These are phyloP conservation scores for Dinocampus coccinellae DNA, from an alignment of 2,888 invertebrate genomes.

Conservation along the genomic window DNA sequence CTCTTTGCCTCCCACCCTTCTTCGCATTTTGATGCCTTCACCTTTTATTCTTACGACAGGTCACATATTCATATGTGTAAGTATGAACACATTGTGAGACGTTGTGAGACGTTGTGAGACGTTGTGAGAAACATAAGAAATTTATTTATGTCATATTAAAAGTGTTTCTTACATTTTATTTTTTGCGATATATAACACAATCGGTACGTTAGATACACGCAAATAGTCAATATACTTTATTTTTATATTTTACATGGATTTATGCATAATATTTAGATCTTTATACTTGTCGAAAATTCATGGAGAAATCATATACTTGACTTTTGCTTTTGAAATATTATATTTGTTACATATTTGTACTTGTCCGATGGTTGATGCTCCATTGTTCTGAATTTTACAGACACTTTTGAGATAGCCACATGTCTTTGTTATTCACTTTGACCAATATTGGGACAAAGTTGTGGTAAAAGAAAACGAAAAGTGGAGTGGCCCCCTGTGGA, in stretches of 20 bases:
- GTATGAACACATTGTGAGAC: too few species aligned
- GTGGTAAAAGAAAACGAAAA: conserved; percentile 41
- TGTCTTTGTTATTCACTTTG: not conserved
- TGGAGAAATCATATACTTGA: not conserved
- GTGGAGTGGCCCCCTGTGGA: conserved; percentile 56
- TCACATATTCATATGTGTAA: not conserved
- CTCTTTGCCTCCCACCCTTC: conserved; percentile 9
- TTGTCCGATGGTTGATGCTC: not conserved
- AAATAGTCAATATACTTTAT: too few species aligned
- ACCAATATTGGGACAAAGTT: conserved; percentile 14
- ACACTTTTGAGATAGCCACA: not conserved
- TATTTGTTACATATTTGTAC: not conserved
- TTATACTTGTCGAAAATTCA: not conserved
- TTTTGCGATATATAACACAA: too few species aligned
- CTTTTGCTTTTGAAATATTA: not conserved
- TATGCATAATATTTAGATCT: too few species aligned
- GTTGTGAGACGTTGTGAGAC: too few species aligned
- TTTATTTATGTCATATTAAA: too few species aligned
- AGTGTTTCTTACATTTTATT: too few species aligned
- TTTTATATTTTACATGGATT: too few species aligned
- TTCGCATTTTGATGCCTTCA: not conserved
- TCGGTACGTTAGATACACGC: too few species aligned
- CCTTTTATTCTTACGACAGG: conserved; percentile 1
- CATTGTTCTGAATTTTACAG: not conserved
- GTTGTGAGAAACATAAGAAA: too few species aligned